Percentiles rank a stretch among this genome's conserved stretches.
phyloP scores from a whole-genome alignment of 2,797 vertebrate species.

The Coluber constrictor region DNA sequence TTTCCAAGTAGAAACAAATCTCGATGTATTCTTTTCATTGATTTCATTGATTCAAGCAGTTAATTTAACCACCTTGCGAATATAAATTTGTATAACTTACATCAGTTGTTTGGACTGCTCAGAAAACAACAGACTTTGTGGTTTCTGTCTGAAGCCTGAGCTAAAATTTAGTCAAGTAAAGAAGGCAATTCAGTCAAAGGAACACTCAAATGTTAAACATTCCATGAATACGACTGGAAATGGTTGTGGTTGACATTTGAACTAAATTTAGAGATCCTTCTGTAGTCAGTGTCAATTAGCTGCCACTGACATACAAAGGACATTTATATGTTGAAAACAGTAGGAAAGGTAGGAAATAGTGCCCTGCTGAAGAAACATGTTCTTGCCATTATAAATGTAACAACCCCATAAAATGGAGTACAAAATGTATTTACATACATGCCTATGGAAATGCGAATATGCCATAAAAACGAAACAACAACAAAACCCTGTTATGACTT shows the following conservation, averaged over 20 bases:
- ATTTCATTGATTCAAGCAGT: no score
- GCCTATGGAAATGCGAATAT: background rate
- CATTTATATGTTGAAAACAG: background rate
- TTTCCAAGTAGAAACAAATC: no score
- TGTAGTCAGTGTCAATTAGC: background rate
- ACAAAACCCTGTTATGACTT: no score
- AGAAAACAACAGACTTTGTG: background rate
- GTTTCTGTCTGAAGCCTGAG: background rate
- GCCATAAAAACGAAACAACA: background rate
- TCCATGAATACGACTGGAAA: background rate
- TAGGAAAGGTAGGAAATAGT: background rate
- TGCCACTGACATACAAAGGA: background rate
- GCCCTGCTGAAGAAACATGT: background rate
- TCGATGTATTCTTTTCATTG: no score
- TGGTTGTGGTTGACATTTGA: background rate
- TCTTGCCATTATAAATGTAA: background rate
- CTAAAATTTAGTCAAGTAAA: background rate
- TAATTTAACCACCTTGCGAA: background rate
- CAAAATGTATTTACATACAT: background rate
- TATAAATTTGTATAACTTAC: background rate
- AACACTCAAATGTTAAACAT: background rate
- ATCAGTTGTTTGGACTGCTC: background rate
- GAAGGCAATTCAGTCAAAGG: background rate
- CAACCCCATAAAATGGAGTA: background rate
- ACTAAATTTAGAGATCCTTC: background rate